phyloP scores from a whole-genome alignment of 2,113 vertebrate species.

The Salvelinus sp. region DNA sequence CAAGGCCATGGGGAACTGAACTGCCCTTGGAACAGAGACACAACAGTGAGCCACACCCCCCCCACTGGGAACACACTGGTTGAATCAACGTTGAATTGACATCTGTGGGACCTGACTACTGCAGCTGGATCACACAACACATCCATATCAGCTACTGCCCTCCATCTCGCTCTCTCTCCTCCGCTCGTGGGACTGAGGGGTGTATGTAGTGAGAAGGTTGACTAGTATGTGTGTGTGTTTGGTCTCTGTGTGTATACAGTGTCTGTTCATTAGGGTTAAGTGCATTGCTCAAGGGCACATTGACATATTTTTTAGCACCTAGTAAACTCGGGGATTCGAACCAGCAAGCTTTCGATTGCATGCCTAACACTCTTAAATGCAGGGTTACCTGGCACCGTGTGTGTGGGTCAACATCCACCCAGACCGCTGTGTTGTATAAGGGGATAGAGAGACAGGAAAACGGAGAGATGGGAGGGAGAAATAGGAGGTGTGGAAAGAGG shows the following conservation, averaged over 20 bases:
- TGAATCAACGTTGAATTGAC: too few relatives aligned
- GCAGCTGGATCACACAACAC: constrained; percentile 33
- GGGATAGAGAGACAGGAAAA: neutral
- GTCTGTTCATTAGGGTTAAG: constrained; percentile 11
- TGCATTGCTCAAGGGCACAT: too few relatives aligned
- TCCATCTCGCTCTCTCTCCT: constrained; percentile 15
- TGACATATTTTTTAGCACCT: too few relatives aligned
- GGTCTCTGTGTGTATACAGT: neutral
- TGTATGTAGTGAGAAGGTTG: constrained; percentile 64
- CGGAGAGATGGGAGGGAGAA: too few relatives aligned
- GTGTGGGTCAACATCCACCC: too few relatives aligned
- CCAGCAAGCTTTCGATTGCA: too few relatives aligned
- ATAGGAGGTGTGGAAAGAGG: too few relatives aligned
- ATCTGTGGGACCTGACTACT: constrained; percentile 4
- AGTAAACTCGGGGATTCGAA: too few relatives aligned
- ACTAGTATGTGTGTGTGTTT: constrained; percentile 35
- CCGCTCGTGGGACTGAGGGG: constrained; percentile 1
- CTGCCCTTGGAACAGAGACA: constrained; percentile 52
- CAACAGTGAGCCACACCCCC: constrained; percentile 49
- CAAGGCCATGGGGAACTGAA: constrained; percentile 25
- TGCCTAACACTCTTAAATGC: too few relatives aligned
- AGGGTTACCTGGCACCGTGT: too few relatives aligned
- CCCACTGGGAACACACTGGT: constrained; percentile 22
- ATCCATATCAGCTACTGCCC: neutral
- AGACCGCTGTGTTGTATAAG: neutral